These are phyloP conservation scores for Oreohelix idahoensis DNA, from an alignment of 1,140 invertebrate species.

Conservation along the genomic window DNA sequence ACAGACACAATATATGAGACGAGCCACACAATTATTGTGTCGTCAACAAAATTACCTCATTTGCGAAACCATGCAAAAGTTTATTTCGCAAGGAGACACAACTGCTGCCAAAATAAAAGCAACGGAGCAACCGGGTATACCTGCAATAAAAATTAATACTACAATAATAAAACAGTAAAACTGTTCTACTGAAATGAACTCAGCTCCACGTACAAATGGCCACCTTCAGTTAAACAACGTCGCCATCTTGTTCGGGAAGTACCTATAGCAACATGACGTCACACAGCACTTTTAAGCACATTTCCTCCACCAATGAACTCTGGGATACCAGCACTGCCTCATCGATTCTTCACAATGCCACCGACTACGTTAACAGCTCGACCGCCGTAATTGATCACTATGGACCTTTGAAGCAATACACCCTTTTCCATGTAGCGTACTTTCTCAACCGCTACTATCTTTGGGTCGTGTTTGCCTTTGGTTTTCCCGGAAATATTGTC, in stretches of 20 bases:
- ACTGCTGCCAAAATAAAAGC: too few relatives aligned
- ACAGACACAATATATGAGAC: too few relatives aligned
- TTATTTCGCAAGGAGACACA: too few relatives aligned
- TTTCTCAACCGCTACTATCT: slow-evolving; percentile 61
- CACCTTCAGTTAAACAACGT: neutral
- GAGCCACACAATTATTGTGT: too few relatives aligned
- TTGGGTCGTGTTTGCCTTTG: slow-evolving; percentile 54
- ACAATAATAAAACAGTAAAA: too few relatives aligned
- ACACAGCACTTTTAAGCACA: neutral
- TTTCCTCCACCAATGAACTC: neutral
- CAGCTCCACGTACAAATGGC: neutral
- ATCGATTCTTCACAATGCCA: neutral
- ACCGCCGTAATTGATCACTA: neutral
- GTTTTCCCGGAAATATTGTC: slow-evolving; percentile 58
- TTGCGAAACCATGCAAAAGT: too few relatives aligned
- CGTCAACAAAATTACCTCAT: too few relatives aligned
- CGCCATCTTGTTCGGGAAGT: too few relatives aligned
- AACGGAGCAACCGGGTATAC: too few relatives aligned
- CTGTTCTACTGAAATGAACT: too few relatives aligned
- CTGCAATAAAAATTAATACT: too few relatives aligned
- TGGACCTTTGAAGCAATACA: slow-evolving; percentile 33
- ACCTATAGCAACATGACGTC: slow-evolving; percentile 6
- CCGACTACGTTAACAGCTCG: neutral
- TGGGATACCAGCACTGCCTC: neutral
- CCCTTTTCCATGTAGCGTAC: slow-evolving; percentile 33